Evolutionary conservation across 2,888 invertebrate genomes (phyloP).

Genomic region (Trachelus stipa): DNA sequence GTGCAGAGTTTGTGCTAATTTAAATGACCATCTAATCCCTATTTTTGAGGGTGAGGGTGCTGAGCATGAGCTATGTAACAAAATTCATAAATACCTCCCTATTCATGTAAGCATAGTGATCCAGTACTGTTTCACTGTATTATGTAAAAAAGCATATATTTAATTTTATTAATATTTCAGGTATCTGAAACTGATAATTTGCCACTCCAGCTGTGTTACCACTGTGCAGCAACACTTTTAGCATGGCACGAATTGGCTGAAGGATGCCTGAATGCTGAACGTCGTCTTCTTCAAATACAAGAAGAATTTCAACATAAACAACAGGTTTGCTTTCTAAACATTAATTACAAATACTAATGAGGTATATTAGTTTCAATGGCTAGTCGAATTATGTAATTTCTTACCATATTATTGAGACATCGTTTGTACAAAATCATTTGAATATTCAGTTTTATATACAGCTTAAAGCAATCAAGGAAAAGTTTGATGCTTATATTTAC

Average conservation of each 20-base stretch:
- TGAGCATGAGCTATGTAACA: constrained; percentile 71
- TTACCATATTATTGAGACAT: background rate
- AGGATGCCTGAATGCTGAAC: constrained; percentile 71
- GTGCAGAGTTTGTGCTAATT: constrained; percentile 72
- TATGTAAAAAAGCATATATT: constrained; percentile 1
- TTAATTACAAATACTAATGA: background rate
- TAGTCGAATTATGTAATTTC: background rate
- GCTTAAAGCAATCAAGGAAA: background rate
- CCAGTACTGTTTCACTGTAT: background rate
- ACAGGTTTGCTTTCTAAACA: constrained; percentile 5
- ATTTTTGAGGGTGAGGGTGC: constrained; percentile 75
- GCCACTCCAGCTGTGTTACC: constrained; percentile 74
- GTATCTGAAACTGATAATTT: constrained; percentile 69
- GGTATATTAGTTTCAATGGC: background rate
- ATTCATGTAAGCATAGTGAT: constrained; percentile 68
- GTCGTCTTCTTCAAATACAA: constrained; percentile 44
- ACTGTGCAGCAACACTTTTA: constrained; percentile 74
- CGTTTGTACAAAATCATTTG: background rate
- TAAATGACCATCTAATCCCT: constrained; percentile 70
- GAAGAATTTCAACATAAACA: constrained; percentile 32
- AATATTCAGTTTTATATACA: background rate
- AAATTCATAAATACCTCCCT: constrained; percentile 76
- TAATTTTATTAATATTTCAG: constrained; percentile 55
- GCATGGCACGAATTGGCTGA: constrained; percentile 75
- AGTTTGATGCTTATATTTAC: background rate